Evolutionary conservation across 1,140 invertebrate species (phyloP).

Genomic region (Phymastichus coffea): DNA sequence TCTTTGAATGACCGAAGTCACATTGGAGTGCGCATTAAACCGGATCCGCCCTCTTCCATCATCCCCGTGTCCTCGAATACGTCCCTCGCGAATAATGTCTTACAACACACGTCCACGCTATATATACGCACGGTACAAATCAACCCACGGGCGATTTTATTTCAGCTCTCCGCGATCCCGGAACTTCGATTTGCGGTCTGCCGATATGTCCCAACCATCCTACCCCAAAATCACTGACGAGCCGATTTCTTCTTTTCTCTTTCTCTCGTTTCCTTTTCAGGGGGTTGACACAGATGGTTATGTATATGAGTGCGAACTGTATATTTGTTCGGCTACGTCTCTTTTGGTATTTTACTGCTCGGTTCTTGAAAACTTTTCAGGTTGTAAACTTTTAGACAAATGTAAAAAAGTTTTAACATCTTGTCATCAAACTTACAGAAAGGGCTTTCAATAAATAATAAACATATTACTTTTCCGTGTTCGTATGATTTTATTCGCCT

Average conservation of each 20-base stretch:
- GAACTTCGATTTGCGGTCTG: constrained; percentile 36
- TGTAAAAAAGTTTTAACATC: too few species aligned
- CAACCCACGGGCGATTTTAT: constrained; percentile 42
- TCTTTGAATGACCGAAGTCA: too few species aligned
- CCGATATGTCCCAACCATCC: neutral
- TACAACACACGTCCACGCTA: constrained; percentile 20
- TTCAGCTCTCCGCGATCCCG: constrained; percentile 34
- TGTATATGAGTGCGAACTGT: neutral
- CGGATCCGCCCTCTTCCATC: constrained; percentile 12
- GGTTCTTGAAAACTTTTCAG: too few species aligned
- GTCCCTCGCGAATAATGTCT: constrained; percentile 48
- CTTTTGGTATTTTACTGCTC: neutral
- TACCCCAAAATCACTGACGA: too few species aligned
- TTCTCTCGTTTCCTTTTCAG: neutral
- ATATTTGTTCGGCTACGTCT: neutral
- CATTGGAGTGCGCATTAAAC: constrained; percentile 20
- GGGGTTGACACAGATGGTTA: too few species aligned
- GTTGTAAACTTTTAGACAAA: too few species aligned
- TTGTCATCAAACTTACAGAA: too few species aligned
- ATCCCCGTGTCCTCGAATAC: constrained; percentile 25
- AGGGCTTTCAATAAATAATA: too few species aligned
- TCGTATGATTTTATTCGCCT: too few species aligned
- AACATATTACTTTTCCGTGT: too few species aligned
- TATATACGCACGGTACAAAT: constrained; percentile 31
- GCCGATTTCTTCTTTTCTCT: neutral